phyloP scores from a whole-genome alignment of 2,797 vertebrate species.

The Anolis apletophallus region DNA sequence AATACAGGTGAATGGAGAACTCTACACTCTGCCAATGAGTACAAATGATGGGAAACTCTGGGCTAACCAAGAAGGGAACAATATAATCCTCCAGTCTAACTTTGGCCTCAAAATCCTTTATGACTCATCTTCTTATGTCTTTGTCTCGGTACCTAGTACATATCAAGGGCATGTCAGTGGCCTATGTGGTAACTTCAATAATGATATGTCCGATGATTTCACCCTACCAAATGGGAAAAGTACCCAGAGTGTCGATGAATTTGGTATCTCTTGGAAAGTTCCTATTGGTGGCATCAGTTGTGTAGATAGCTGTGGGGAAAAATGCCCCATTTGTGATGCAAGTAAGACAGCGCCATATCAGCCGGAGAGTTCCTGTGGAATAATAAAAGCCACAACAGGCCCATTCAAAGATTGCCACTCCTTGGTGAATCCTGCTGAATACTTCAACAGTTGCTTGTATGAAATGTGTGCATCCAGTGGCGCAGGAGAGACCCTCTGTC shows the following conservation, averaged over 20 bases:
- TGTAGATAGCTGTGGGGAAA: conserved; percentile 43
- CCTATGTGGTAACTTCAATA: conserved; percentile 70
- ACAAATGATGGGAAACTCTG: conserved; percentile 37
- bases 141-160: conserved; percentile 39
- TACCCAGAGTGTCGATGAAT: conserved; percentile 16
- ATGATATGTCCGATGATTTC: conserved; percentile 60
- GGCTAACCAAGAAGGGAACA: conserved; percentile 44
- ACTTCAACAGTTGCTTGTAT: conserved; percentile 63
- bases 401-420: conserved; percentile 75
- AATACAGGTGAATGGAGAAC: conserved; percentile 65
- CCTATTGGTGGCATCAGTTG: conserved; percentile 20
- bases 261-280: background rate
- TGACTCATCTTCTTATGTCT: conserved; percentile 42
- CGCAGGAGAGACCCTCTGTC: conserved; percentile 53
- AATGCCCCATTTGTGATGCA: conserved; percentile 17
- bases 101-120: conserved; percentile 57
- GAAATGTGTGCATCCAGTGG: conserved; percentile 64
- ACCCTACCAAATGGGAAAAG: background rate
- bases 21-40: conserved; percentile 52
- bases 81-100: conserved; percentile 35
- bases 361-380: background rate
- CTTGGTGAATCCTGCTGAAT: conserved; percentile 51
- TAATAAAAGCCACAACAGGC: conserved; percentile 59
- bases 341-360: background rate
- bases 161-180: conserved; percentile 53